Percentiles rank a stretch among this genome's conserved stretches.
phyloP scores from a whole-genome alignment of 2,888 invertebrate species.

The Ochropleura leucogaster region DNA sequence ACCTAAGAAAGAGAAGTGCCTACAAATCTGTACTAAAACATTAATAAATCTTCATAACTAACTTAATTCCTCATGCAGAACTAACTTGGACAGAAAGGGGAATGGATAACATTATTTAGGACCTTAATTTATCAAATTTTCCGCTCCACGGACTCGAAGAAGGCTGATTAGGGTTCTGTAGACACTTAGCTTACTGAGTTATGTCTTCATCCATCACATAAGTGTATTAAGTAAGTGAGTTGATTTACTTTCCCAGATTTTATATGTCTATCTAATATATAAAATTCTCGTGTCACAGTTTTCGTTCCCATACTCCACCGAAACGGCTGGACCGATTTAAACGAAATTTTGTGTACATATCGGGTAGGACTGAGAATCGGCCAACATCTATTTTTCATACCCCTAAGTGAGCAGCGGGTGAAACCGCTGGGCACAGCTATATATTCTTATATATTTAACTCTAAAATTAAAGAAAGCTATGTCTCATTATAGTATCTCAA shows the following conservation, averaged over 20 bases:
- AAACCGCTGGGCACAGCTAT: too few relatives aligned
- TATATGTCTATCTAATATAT: not conserved
- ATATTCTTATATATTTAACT: not conserved
- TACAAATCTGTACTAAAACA: conserved; percentile 31
- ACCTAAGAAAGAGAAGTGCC: not conserved
- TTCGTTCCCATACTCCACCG: too few relatives aligned
- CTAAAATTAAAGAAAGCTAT: not conserved
- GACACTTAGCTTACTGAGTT: conserved; percentile 15
- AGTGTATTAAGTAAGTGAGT: not conserved
- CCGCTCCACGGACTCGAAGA: not conserved
- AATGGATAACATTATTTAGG: conserved; percentile 33
- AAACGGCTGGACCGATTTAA: too few relatives aligned
- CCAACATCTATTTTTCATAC: too few relatives aligned
- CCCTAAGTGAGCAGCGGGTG: too few relatives aligned
- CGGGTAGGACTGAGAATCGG: too few relatives aligned
- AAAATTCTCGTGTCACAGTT: too few relatives aligned
- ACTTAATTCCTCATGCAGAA: conserved; percentile 23
- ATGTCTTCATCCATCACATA: conserved; percentile 10
- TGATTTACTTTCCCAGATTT: not conserved
- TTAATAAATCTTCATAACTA: conserved; percentile 51
- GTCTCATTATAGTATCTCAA: not conserved
- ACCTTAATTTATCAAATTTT: conserved; percentile 53
- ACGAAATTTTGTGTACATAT: too few relatives aligned
- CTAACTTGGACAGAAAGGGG: conserved; percentile 26
- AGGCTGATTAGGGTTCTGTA: conserved; percentile 16